These are phyloP conservation scores for Fulica atra DNA, from an alignment of 2,113 vertebrate species.

Conservation along the genomic window DNA sequence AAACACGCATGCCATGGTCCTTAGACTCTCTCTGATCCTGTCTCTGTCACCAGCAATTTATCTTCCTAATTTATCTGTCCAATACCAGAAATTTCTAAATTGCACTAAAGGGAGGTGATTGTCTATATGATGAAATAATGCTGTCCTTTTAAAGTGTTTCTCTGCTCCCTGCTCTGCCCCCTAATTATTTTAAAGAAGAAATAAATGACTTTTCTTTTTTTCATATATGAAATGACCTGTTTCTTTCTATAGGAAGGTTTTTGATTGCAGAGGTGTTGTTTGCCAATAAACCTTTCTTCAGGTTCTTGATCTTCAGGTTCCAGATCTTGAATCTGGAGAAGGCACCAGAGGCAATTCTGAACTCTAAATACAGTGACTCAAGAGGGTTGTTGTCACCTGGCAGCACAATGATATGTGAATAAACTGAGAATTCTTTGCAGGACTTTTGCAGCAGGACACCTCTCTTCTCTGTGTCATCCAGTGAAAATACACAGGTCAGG, in stretches of 20 bases:
- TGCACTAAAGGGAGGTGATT: not conserved
- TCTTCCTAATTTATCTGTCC: constrained; percentile 34
- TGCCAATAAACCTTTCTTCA: not conserved
- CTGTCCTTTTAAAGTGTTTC: not conserved
- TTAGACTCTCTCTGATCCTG: not conserved
- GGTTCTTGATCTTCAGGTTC: not conserved
- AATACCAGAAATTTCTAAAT: constrained; percentile 39
- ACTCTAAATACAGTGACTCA: not conserved
- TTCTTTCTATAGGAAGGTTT: not conserved
- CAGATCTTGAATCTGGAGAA: not conserved
- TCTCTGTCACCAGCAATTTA: not conserved
- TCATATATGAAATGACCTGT: not conserved
- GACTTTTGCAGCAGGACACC: not conserved
- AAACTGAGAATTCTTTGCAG: not conserved
- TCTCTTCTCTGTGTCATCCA: not conserved
- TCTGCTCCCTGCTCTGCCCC: not conserved
- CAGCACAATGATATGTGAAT: not conserved
- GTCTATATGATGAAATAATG: not conserved
- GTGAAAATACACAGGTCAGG: not conserved
- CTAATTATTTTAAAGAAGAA: not conserved
- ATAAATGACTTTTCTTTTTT: not conserved
- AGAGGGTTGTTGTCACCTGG: not conserved
- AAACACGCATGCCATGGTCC: not conserved
- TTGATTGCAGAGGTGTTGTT: not conserved
- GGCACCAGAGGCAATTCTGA: not conserved